phyloP scores from a whole-genome alignment of 2,113 vertebrate species.

The Zeus faber region DNA sequence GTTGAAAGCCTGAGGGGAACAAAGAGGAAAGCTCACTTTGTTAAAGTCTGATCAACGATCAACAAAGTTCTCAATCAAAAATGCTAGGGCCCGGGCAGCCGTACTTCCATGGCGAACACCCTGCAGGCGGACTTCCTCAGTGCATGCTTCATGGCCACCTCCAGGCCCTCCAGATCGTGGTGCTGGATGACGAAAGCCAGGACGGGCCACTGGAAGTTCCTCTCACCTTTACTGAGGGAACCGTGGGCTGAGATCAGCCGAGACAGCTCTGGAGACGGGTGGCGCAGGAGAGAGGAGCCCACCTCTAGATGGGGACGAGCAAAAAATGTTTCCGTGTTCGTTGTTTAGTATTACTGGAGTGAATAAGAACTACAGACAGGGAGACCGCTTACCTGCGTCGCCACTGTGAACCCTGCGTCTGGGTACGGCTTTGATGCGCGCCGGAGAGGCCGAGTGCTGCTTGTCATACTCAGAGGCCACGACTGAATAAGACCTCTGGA shows the following conservation, averaged over 20 bases:
- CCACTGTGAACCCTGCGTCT: conserved; percentile 96
- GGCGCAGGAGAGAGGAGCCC: conserved; percentile 93
- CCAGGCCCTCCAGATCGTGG: conserved; percentile 95
- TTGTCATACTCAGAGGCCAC: conserved; percentile 99
- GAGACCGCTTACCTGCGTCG: conserved; percentile 82
- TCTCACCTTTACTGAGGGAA: conserved; percentile 96
- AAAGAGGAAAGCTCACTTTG: neutral
- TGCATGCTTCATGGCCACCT: conserved; percentile 97
- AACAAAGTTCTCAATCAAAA: neutral
- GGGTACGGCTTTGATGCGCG: conserved; percentile 93
- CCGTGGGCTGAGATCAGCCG: conserved; percentile 96
- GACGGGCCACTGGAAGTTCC: conserved; percentile 99
- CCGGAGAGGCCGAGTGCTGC: conserved; percentile 93
- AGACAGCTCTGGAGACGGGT: conserved; percentile 97
- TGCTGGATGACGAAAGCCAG: conserved; percentile 98
- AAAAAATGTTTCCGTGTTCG: neutral
- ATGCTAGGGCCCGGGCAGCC: neutral
- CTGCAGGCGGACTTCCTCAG: conserved; percentile 96
- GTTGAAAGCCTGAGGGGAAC: conserved; percentile 87
- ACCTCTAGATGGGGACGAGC: conserved; percentile 80
- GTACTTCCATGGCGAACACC: conserved; percentile 98
- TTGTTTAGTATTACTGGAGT: neutral
- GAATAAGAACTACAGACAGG: neutral
- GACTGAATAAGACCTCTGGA: conserved; percentile 96
- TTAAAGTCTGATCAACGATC: neutral